Base-by-base conservation (phyloP, 2,888 invertebrate species). In the Mesorhabditis sp. region DNA sequence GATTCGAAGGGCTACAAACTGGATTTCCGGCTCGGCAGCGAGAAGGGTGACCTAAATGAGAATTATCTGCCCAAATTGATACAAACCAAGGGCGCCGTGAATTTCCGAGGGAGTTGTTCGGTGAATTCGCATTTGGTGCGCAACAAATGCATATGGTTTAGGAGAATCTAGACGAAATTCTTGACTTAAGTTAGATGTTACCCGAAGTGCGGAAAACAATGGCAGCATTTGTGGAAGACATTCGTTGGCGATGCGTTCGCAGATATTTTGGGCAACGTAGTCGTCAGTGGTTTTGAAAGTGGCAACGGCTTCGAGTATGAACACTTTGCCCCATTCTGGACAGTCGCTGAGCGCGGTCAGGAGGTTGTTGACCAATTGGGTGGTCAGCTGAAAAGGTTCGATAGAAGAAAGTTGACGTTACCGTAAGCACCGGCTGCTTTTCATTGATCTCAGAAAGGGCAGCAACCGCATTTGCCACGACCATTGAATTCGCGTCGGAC, bases 401-500 rank as follows among this genome's bases (percentile, higher is more conserved):
- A 6, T 15, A 15, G 3, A 45, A 67, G 58, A 3, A 7, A 5
- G 7, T 62, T 3, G 6, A 45, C 62, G 45, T 0, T 13, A 74
- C 76, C 88, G 95, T 94, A 70, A 98, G 93, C 72, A 96, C 88
- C 4, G 95, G 93, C 69, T 93, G 93, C 3, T 95, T 93, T 87
- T 98, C 97, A 86, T 97, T 94, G 83, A 98, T 98, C 88, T 98
- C 98, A 0, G 95, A 94, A 10, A 99, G 89, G 0, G 98, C 96
- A 1, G 98, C 98, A 0, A 98, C 97, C 0, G 97, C 97, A 88
- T 98, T 98, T 0, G 98, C 98, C 1, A 98, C 98, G 13, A 91
- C 98, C 98, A 98, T 98, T 0, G 98, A 98, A 88, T 98, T 99
- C 0, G 97, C 97, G 87, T 98, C 98, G 66, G 96, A 96, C 58